Conservation (phyloP, 2,797 vertebrate genomes). For the Phrynocephalus forsythii region DNA sequence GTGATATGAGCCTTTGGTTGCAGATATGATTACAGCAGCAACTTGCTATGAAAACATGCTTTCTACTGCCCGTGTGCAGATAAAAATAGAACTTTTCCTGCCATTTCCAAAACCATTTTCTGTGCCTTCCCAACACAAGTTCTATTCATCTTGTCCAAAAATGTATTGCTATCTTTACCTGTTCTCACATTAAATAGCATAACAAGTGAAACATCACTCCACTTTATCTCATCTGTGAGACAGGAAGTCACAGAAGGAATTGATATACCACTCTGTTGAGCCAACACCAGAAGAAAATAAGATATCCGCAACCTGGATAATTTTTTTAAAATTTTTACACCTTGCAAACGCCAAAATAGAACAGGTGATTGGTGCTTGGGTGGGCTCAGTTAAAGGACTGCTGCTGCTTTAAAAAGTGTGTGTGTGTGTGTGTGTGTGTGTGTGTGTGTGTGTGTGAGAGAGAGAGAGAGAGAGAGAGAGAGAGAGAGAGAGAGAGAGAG, state of each 20-base stretch:
- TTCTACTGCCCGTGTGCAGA: background rate
- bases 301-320: conserved; percentile 32
- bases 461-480: too few species aligned
- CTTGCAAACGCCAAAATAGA: background rate
- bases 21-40: background rate
- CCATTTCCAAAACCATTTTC: background rate
- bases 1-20: background rate
- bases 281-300: conserved; percentile 38
- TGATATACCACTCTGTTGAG: conserved; percentile 43
- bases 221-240: conserved; percentile 53
- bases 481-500: too few species aligned
- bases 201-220: conserved; percentile 28
- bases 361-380: background rate
- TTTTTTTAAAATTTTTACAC: background rate
- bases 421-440: too few species aligned
- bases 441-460: too few species aligned
- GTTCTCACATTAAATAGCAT: conserved; percentile 29
- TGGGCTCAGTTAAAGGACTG: background rate
- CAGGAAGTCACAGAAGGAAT: conserved; percentile 47
- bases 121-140: background rate
- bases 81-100: background rate
- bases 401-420: too few species aligned
- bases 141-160: background rate
- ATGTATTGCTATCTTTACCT: background rate
- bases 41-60: background rate